phyloP scores from a whole-genome alignment of 2,888 invertebrate species.

The Bembecia ichneumoniformis region DNA sequence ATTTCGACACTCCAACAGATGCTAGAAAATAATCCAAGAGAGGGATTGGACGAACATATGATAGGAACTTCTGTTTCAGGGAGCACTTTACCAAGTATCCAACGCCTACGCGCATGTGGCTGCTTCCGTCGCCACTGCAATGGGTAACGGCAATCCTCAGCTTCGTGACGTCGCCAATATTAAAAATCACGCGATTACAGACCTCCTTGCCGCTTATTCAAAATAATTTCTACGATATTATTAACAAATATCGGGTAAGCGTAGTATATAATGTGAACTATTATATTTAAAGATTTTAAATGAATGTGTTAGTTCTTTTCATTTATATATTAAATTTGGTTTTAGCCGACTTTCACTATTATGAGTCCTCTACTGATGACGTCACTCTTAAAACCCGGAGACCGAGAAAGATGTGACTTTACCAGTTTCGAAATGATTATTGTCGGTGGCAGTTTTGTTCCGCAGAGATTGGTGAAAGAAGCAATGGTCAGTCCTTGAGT shows the following conservation, averaged over 20 bases:
- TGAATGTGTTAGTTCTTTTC: not conserved
- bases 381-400: constrained; percentile 3
- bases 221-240: not conserved
- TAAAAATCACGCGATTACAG: not conserved
- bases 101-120: not conserved
- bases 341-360: not conserved
- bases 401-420: constrained; percentile 4
- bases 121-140: constrained; percentile 1
- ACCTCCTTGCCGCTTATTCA: not conserved
- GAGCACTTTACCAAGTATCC: not conserved
- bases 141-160: not conserved
- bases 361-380: not conserved
- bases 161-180: not conserved
- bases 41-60: too few species aligned
- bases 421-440: constrained; percentile 1
- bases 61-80: not conserved
- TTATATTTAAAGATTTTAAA: too few species aligned
- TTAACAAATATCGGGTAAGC: constrained; percentile 2
- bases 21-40: too few species aligned
- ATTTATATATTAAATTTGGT: not conserved
- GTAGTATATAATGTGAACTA: not conserved
- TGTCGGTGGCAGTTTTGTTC: not conserved
- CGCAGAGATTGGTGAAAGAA: not conserved
- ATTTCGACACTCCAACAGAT: too few species aligned
- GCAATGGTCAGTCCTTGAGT: not conserved